These are phyloP conservation scores for Trididemnum miniatum DNA, from an alignment of 23 tunicate species.

Conservation along the genomic window DNA sequence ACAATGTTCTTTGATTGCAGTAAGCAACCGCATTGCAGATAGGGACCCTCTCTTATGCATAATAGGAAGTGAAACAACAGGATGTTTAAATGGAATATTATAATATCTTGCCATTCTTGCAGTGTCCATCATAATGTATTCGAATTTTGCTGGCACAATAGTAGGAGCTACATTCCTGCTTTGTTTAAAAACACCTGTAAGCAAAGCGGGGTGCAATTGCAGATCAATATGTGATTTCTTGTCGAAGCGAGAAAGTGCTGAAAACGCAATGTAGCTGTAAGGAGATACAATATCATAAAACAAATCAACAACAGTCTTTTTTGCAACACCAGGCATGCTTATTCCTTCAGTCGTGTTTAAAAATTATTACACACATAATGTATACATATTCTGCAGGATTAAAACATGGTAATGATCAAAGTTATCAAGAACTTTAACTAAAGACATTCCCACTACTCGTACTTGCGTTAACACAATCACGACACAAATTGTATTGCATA, in stretches of 20 bases:
- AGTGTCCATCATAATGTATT: conserved; percentile 67
- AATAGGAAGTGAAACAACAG: neutral
- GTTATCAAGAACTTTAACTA: too few species aligned
- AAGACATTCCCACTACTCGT: too few species aligned
- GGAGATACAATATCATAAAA: conserved; percentile 90
- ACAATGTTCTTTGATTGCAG: conserved; percentile 27
- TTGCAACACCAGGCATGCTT: neutral
- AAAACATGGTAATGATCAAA: too few species aligned
- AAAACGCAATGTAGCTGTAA: conserved; percentile 78
- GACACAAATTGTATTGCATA: too few species aligned
- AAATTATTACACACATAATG: too few species aligned
- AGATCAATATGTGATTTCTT: conserved; percentile 50
- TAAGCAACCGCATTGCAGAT: conserved; percentile 51
- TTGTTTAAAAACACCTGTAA: conserved; percentile 63
- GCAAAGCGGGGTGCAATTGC: conserved; percentile 65
- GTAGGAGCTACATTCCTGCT: neutral
- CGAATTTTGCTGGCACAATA: conserved; percentile 59
- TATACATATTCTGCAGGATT: too few species aligned
- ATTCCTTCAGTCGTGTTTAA: too few species aligned
- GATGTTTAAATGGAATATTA: conserved; percentile 56
- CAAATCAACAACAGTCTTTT: conserved; percentile 51
- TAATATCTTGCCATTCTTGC: conserved; percentile 44
- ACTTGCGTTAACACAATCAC: too few species aligned
- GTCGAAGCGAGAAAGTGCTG: conserved; percentile 38
- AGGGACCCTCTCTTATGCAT: conserved; percentile 44